Percentiles rank a stretch among this genome's conserved stretches.
These are phyloP conservation scores for Plectropomus leopardus DNA, from an alignment of 2,113 vertebrate species.

Conservation along the genomic window DNA sequence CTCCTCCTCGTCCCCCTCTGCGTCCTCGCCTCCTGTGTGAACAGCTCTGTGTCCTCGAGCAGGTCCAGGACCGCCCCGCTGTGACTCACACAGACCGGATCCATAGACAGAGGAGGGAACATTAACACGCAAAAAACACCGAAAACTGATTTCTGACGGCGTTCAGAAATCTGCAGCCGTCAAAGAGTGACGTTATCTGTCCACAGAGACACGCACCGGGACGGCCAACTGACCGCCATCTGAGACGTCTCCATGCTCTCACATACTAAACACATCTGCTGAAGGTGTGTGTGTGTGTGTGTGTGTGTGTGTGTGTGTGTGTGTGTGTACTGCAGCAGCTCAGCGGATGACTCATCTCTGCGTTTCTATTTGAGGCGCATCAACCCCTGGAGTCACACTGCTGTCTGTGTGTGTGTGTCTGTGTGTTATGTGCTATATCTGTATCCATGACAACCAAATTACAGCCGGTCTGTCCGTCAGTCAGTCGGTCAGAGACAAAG, in stretches of 20 bases:
- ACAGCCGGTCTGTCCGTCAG: slow-evolving; percentile 48
- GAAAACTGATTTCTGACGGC: neutral
- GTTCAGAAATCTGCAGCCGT: no score
- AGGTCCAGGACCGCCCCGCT: slow-evolving; percentile 31
- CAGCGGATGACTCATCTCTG: slow-evolving; percentile 83
- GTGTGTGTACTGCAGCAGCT: slow-evolving; percentile 73
- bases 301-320: slow-evolving; percentile 49
- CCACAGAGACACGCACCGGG: neutral
- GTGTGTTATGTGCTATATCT: slow-evolving; percentile 55
- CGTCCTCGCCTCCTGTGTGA: slow-evolving; percentile 56
- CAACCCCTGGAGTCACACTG: slow-evolving; percentile 80
- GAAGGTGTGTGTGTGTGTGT: slow-evolving; percentile 45
- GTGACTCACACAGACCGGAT: slow-evolving; percentile 53
- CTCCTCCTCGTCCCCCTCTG: slow-evolving; percentile 40
- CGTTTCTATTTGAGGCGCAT: slow-evolving; percentile 81
- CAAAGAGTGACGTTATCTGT: neutral
- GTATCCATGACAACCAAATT: slow-evolving; percentile 74
- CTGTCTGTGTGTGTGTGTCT: slow-evolving; percentile 65
- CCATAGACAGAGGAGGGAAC: slow-evolving; percentile 24
- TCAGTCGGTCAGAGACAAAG: slow-evolving; percentile 23
- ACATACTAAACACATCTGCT: slow-evolving; percentile 68
- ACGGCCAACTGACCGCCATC: slow-evolving; percentile 23
- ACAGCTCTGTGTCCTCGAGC: slow-evolving; percentile 55
- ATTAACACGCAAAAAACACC: no score
- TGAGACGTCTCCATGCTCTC: slow-evolving; percentile 40